Base-by-base conservation (phyloP, 2,888 invertebrate genomes). In the Pachycephus smyrnensis region DNA sequence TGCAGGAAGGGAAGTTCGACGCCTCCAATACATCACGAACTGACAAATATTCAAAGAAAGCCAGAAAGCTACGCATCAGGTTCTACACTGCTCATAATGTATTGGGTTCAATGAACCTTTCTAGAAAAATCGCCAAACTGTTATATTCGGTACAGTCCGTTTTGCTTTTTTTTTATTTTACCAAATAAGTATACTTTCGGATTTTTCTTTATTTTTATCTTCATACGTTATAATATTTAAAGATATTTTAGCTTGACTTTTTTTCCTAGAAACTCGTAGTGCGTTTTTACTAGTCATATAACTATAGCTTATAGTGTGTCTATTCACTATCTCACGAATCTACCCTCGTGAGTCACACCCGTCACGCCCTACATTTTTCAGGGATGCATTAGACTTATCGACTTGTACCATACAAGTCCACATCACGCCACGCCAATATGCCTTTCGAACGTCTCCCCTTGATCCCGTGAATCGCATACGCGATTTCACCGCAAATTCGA, bases 321-420 rank as follows among this genome's bases (percentile, higher is more conserved):
- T 55, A 23, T 55, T 55, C 55, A 68, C 75, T 82, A 80, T 80
- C 80, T 79, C 76, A 68, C 68, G 77, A 73, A 82, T 81, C 82
- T 80, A 80, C 80, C 81, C 81, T 80, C 40, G 79, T 82, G 81
- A 84, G 78, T 83, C 82, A 83, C 80, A 83, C 75, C 76, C 81
- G 84, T 84, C 84, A 85, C 86, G 85, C 85, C 86, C 84, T 80
- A 83, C 81, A 85, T 85, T 83, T 84, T 84, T 83, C 80, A 80
- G 80, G 79, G 79, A 82, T 84, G 84, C 86, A 83, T 86, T 86
- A 84, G 85, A 88, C 88, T 88, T 88, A 88, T 88, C 89, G 87
- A 86, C 86, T 83, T 78, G 80, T 82, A 80, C 80, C 78, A 78
- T 78, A 73, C 78, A 76, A 73, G 73, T 69, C 15, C 31, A 68